Conservation (phyloP, 2,888 invertebrate genomes). For the Megamerina dolium region DNA sequence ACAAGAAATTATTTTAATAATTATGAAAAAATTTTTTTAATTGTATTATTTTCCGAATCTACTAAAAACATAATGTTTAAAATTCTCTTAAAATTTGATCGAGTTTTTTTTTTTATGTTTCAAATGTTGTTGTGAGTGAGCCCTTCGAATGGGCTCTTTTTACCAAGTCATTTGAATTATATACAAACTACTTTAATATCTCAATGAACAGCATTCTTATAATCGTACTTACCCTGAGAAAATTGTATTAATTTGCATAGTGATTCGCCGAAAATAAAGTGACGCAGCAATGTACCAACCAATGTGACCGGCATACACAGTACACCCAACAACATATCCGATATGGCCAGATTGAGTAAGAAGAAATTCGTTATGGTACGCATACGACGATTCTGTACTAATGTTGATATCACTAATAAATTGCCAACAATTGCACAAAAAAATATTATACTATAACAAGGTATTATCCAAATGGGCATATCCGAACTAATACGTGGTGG, state of each 20-base stretch:
- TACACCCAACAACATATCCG: slow-evolving; percentile 63
- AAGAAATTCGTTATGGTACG: slow-evolving; percentile 71
- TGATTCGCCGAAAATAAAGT: slow-evolving; percentile 64
- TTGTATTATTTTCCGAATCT: no score
- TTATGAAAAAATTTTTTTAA: no score
- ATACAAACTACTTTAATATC: no score
- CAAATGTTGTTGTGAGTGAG: no score
- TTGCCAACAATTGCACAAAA: slow-evolving; percentile 71
- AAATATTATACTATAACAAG: slow-evolving; percentile 52
- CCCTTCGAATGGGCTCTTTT: no score
- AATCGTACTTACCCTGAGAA: slow-evolving; percentile 64
- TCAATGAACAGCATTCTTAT: no score
- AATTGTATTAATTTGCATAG: slow-evolving; percentile 67
- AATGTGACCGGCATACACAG: slow-evolving; percentile 72
- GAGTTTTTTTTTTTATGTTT: no score
- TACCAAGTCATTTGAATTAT: no score
- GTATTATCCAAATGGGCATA: slow-evolving; percentile 30
- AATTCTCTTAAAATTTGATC: no score
- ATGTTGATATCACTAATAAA: slow-evolving; percentile 67
- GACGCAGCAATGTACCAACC: slow-evolving; percentile 57
- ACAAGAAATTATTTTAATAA: no score
- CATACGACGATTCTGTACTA: slow-evolving; percentile 68
- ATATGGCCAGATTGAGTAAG: slow-evolving; percentile 63
- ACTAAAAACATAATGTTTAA: no score
- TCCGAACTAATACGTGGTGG: slow-evolving; percentile 21